Base-by-base conservation (phyloP, 2,888 invertebrate species). In the Nephrocerus scutellatus region DNA sequence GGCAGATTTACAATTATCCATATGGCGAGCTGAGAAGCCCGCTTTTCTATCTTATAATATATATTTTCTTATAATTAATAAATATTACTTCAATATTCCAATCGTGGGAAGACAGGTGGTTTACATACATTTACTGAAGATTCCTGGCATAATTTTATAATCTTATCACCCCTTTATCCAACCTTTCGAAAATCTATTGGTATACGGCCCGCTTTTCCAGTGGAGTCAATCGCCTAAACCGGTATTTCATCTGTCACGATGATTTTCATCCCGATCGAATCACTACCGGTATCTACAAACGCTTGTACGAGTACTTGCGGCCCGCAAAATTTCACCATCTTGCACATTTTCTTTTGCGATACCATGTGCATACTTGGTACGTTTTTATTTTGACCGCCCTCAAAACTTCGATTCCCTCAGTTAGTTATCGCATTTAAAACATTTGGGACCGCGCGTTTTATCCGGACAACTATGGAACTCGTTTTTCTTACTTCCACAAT, bases 341-440 rank as follows among this genome's bases (percentile, higher is more conserved):
- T 39, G 14, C 20, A 38, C 23, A n/a, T n/a, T n/a, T n/a, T n/a
- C n/a, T n/a, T n/a, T n/a, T n/a, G n/a, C n/a, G n/a, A n/a, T n/a
- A n/a, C n/a, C n/a, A n/a, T n/a, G n/a, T n/a, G n/a, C n/a, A n/a
- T n/a, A n/a, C n/a, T n/a, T n/a, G n/a, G n/a, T n/a, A n/a, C n/a
- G n/a, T 21, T 13, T 4, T 10, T 14, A 7, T 30, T 29, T 18
- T 10, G 14, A 3, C 28, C 37, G 16, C 20, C 23, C n/a, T 37
- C 37, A 9, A 22, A 22, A 22, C 30, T 28, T 3, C 26, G 13
- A 14, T 36, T 25, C 6, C 29, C 30, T 12, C 30, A 33, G 20
- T 32, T 14, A 23, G n/a, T n/a, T n/a, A n/a, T 39, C 28, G 20
- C 39, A 38, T 34, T 30, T 34, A 22, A 39, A 39, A 10, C 38